Percentiles rank a stretch among this genome's conserved stretches.
Evolutionary conservation across 1,140 invertebrate genomes (phyloP).

Genomic region (Sycophila sp.): DNA sequence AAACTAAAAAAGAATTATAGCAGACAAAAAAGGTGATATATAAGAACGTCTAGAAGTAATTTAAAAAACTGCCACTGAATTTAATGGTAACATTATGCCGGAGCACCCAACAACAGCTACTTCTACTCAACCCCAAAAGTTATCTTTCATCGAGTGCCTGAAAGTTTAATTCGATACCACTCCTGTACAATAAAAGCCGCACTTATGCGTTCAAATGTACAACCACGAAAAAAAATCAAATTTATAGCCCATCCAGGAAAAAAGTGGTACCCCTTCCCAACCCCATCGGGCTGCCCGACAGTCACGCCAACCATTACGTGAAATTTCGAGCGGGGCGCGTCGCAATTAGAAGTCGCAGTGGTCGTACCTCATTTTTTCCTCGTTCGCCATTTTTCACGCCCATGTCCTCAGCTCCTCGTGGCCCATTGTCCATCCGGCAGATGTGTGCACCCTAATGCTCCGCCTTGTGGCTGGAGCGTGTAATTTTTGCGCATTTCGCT

Average conservation of each 20-base stretch:
- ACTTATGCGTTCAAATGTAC: background rate
- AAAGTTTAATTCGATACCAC: background rate
- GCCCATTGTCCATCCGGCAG: conserved; percentile 28
- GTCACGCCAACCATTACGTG: background rate
- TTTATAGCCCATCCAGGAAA: background rate
- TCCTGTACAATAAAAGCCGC: background rate
- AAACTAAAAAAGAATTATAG: too few species aligned
- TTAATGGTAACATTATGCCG: too few species aligned
- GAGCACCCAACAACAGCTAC: too few species aligned
- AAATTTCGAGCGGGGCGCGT: conserved; percentile 20
- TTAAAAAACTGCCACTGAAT: too few species aligned
- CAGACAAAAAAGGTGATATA: too few species aligned
- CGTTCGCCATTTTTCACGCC: background rate
- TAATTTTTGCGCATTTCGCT: conserved; percentile 17
- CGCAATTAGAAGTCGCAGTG: conserved; percentile 5
- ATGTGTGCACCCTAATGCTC: conserved; percentile 37
- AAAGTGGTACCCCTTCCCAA: background rate
- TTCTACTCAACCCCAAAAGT: too few species aligned
- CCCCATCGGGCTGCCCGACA: background rate
- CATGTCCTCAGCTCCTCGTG: conserved; percentile 19
- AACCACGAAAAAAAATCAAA: background rate
- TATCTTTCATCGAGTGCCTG: too few species aligned
- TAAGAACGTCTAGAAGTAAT: too few species aligned
- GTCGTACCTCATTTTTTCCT: background rate
- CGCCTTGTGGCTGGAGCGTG: conserved; percentile 22